Base-by-base conservation (phyloP, 2,888 invertebrate genomes). In the Baronia brevicornis region DNA sequence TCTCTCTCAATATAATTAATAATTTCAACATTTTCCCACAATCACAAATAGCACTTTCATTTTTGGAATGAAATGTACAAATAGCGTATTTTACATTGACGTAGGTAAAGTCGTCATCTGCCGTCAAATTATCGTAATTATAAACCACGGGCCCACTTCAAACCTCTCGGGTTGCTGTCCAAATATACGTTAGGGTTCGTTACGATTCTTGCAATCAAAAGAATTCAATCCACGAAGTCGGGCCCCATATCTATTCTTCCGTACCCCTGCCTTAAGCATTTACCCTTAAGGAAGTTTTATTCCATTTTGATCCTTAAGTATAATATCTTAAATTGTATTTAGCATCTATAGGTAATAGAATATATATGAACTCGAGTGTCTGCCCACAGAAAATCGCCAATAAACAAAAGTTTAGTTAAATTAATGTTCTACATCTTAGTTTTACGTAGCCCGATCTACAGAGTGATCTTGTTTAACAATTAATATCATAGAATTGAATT, bases 101-200 rank as follows among this genome's bases (percentile, higher is more conserved):
- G 18, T 17, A 4, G 25, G 35, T 30, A 22, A 40, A 28, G 67
- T 54, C 67, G 73, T 77, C 74, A 75, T 80, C 78, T 78, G 69
- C 70, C 56, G 41, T 41, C 53, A 78, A 80, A 80, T 84, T 79
- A 84, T 77, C 67, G 82, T 79, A 82, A 82, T 84, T 84, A 80
- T 69, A 75, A 79, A 69, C 69, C 64, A 58, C 54, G 68, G 69
- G 70, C 64, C 68, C 73, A 79, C 82, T 84, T 66, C 60, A 82
- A 56, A 67, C 63, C 78, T 79, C 80, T 79, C 78, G 60, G 74
- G 58, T 79, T 78, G 73, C 73, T 80, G 79, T 80, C 82, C 80
- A 80, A 82, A 80, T 80, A 79, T 74, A 77, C 84, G 82, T 82
- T 84, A 54, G 80, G 80, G 84, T 72, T 74, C 78, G 80, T 82